Base-by-base conservation (phyloP, 2,113 vertebrate genomes). In the Hystrix cristata region DNA sequence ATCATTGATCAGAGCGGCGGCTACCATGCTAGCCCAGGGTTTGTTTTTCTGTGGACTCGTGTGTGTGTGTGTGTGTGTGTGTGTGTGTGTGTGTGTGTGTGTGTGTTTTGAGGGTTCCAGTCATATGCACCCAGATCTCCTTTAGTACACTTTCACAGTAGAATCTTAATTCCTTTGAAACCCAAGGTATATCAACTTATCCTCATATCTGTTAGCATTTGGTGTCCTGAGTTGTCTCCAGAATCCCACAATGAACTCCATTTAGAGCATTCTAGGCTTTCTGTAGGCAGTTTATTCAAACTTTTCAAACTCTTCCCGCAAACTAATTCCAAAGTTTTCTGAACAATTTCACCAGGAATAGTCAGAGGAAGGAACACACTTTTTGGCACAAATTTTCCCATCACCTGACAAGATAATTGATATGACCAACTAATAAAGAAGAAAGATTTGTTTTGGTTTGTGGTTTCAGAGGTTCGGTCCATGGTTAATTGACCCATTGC, bases 81-180 rank as follows among this genome's bases (percentile, higher is more conserved):
- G n/a, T n/a, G n/a, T n/a, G n/a, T n/a, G n/a, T n/a, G 46, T 15
- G 11, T 3, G 1, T n/a, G n/a, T 13, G n/a, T 16, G 55, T 25
- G 15, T 12, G 4, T 23, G 1, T 14, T 6, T 15, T 64, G 46
- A 6, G 14, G 1, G 11, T 8, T 43, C 57, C 19, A 19, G 0
- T n/a, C 43, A 19, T 46, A 74, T 5, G 13, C 55, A 34, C 38
- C 38, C 38, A 38, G 38, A 38, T 38, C 38, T 15, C 3, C 43
- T 88, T 57, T 60, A 76, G 27, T 76, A 29, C 29, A 62, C 25
- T 48, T 62, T 62, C 43, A 13, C 7, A 46, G 53, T n/a, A 53
- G 19, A 71, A 8, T 87, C n/a, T 27, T 78, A n/a, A 90, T 64
- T 90, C 12, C 51, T n/a, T 21, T 78, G 18, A 51, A 90, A 51